Percentiles rank a stretch among this genome's conserved stretches.
Conservation (phyloP, 2,113 vertebrate species). For the Oxyruncus cristatus region DNA sequence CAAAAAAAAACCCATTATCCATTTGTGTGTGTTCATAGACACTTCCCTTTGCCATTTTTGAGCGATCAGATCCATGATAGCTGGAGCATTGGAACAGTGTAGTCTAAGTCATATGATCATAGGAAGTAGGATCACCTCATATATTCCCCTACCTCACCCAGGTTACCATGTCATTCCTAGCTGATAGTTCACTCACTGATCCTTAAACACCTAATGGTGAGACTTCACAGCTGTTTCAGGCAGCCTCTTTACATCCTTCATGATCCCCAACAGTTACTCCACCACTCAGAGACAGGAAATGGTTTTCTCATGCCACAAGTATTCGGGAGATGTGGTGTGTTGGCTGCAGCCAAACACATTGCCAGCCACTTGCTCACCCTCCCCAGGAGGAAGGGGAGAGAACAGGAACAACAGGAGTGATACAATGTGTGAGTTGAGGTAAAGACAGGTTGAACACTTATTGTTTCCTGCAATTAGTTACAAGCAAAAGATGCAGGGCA, state of each 20-base stretch:
- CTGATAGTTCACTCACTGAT: accelerated
- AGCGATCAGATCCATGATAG: not conserved
- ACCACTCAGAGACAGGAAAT: not conserved
- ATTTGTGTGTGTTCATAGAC: not conserved
- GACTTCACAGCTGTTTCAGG: not conserved
- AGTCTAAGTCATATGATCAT: not conserved
- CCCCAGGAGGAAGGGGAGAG: not conserved
- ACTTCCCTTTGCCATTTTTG: not conserved
- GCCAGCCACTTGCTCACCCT: not conserved
- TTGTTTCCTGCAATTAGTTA: not conserved
- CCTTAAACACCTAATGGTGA: not conserved
- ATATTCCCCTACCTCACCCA: not conserved
- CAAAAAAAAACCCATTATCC: not conserved
- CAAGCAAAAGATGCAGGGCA: not conserved
- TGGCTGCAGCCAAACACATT: not conserved
- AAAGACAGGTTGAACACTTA: not conserved
- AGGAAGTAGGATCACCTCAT: not conserved
- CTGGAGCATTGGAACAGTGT: not conserved
- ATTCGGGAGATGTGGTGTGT: not conserved
- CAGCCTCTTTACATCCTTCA: not conserved
- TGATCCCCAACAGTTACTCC: not conserved
- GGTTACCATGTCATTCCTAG: not conserved
- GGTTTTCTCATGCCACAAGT: not conserved
- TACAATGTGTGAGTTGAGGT: not conserved
- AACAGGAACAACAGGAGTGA: not conserved